Evolutionary conservation across 2,113 vertebrate species (phyloP).

Genomic region (Halichoeres trimaculatus): DNA sequence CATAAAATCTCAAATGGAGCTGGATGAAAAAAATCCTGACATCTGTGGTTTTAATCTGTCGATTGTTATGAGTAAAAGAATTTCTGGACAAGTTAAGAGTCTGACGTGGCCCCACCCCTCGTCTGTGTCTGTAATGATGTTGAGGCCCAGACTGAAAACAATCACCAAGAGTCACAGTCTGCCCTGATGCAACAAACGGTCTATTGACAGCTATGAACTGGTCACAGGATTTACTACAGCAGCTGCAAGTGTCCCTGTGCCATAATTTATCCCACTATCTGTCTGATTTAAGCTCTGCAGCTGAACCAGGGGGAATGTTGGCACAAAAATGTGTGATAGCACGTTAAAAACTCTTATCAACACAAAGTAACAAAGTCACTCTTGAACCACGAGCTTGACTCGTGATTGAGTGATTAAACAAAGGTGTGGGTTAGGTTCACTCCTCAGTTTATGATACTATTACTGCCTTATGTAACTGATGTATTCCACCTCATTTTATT

Average conservation of each 20-base stretch:
- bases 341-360: constrained; percentile 44
- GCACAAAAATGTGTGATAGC: background rate
- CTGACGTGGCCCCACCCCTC: background rate
- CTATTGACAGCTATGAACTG: constrained; percentile 51
- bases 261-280: background rate
- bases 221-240: constrained; percentile 59
- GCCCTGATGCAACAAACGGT: constrained; percentile 38
- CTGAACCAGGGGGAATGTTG: background rate
- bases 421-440: constrained; percentile 30
- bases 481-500: no score
- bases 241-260: constrained; percentile 40
- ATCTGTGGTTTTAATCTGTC: background rate
- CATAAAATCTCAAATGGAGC: constrained; percentile 7
- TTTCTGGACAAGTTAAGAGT: background rate
- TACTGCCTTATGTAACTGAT: constrained; percentile 2
- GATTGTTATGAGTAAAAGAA: background rate
- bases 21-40: background rate
- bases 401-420: constrained; percentile 45
- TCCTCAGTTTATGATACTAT: constrained; percentile 1
- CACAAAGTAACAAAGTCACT: constrained; percentile 16
- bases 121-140: constrained; percentile 1
- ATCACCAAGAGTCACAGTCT: constrained; percentile 20
- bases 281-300: constrained; percentile 1
- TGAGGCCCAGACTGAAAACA: constrained; percentile 11
- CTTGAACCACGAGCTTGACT: constrained; percentile 19